Evolutionary conservation across 2,797 vertebrate species (phyloP).

Genomic region (Sebastiscus tertius): DNA sequence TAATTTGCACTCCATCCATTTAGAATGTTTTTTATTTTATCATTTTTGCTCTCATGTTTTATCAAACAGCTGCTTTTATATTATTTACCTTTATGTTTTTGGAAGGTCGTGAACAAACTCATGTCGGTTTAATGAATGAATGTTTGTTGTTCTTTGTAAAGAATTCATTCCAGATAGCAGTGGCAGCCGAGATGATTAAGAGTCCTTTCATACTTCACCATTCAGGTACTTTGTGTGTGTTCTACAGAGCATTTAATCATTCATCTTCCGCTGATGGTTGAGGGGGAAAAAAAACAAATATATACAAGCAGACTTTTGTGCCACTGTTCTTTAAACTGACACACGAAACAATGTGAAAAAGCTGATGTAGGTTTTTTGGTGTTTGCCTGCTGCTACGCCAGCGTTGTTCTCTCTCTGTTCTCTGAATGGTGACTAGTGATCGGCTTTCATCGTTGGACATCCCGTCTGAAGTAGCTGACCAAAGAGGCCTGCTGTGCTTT

Average conservation of each 20-base stretch:
- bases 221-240: conserved; percentile 53
- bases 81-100: conserved; percentile 27
- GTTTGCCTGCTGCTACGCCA: conserved; percentile 61
- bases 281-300: background rate
- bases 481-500: conserved; percentile 73
- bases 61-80: conserved; percentile 50
- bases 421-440: conserved; percentile 64
- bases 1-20: conserved; percentile 73
- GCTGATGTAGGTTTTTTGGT: conserved; percentile 42
- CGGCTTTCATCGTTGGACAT: conserved; percentile 62
- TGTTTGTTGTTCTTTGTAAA: conserved; percentile 28
- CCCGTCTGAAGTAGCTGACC: conserved; percentile 74
- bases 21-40: conserved; percentile 43
- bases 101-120: conserved; percentile 12
- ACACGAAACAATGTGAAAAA: conserved; percentile 49
- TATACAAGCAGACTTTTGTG: conserved; percentile 23
- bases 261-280: conserved; percentile 28
- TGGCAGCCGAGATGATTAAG: background rate
- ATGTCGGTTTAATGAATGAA: conserved; percentile 8
- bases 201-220: conserved; percentile 16
- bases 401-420: conserved; percentile 53
- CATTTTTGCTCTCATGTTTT: conserved; percentile 20
- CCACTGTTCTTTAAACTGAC: conserved; percentile 45
- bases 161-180: background rate
- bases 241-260: conserved; percentile 49